These are phyloP conservation scores for Aurelia sp. DNA, from an alignment of 30 jellyfish, hydroid and myxozoan species.

Conservation along the genomic window DNA sequence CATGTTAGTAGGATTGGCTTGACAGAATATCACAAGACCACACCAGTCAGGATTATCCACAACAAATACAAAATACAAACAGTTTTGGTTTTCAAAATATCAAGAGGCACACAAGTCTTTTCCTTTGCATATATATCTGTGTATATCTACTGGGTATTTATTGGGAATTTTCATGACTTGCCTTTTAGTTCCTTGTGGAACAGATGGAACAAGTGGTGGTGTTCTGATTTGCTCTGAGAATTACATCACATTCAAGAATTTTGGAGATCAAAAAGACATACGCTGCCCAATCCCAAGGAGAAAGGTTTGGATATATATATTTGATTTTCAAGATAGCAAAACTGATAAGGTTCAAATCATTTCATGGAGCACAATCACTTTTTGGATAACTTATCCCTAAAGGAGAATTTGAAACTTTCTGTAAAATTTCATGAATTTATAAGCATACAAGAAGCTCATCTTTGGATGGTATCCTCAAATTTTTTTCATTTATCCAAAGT, in stretches of 20 bases:
- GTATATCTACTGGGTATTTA: background rate
- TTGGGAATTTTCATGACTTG: background rate
- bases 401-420: no score
- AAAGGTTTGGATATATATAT: slow-evolving; percentile 65
- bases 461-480: no score
- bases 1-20: no score
- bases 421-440: no score
- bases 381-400: no score
- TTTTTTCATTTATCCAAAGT: no score
- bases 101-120: background rate
- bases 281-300: slow-evolving; percentile 96
- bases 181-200: slow-evolving; percentile 95
- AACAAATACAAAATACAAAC: no score
- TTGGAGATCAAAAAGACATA: slow-evolving; percentile 95
- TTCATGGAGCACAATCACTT: no score
- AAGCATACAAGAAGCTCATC: no score
- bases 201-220: slow-evolving; percentile 98
- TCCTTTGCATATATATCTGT: background rate
- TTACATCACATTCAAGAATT: slow-evolving; percentile 86
- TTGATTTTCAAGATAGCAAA: background rate
- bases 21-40: no score
- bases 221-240: slow-evolving; percentile 96
- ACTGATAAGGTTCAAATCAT: background rate
- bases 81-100: background rate
- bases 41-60: no score